Evolutionary conservation across 2,797 vertebrate species (phyloP), one percentile per base, ranked within the genome.

Genomic region (Chromis chromis): DNA sequence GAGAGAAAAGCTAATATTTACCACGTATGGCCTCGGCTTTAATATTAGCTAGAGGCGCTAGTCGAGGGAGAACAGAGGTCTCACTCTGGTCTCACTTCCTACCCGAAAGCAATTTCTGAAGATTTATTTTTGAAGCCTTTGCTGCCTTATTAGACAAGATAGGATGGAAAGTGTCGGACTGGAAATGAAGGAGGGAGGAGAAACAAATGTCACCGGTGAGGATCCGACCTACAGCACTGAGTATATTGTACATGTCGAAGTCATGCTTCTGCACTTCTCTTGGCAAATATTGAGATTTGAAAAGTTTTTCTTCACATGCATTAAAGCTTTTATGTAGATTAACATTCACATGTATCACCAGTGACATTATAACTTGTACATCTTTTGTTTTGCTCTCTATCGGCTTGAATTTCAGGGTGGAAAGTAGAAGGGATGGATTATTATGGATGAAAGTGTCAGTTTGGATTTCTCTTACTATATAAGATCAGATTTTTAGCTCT

Each of bases 1-100:
- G 73, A 91, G 90, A 91, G 92, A 89, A 94, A 92, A 94, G 93
- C 93, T 94, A 95, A 95, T 94, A 94, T 94, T 94, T 93, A 94
- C 93, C 94, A 90, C 84, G 80, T 90, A 93, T 86, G 89, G 92
- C 87, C 82, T 90, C 82, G 79, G 90, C 91, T 93, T 94, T 93
- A 93, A 91, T 94, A 93, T 94, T 93, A 94, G 92, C 91, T 80
- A 49, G 88, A 90, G 89, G 84, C 68, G 78, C 83, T 79, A 89
- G 89, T 72, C 19, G 60, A 86, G 74, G 79, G 82, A 89, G 86
- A 90, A 79, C 88, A 90, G 87, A 85, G 76, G 78, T 75, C 84
- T 89, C 82, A 78, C 86, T 89, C 79, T 85, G 73, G 75, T 49
- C 70, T 82, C 79, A 19, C 80, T 82, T 78, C 76, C 88, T 80